Percentiles rank a stretch among this genome's conserved stretches.
Conservation (phyloP, 1,140 invertebrate species). For the Adoxophyes honmai region DNA sequence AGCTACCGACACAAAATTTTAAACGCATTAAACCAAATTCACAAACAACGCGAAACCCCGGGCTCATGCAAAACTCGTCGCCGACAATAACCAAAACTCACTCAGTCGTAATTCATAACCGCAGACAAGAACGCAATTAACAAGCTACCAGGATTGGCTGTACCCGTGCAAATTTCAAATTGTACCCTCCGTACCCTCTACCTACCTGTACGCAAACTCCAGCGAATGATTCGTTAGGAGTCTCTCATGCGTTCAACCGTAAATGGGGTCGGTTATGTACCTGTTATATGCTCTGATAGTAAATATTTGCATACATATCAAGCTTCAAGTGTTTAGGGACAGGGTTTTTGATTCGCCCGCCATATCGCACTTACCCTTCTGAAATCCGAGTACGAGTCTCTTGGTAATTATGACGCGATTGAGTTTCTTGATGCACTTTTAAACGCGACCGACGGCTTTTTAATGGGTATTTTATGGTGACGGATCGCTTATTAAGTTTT, state of each 20-base stretch:
- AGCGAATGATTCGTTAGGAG: constrained; percentile 69
- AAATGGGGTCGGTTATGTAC: constrained; percentile 60
- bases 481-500: constrained; percentile 76
- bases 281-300: constrained; percentile 60
- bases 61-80: constrained; percentile 14
- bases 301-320: constrained; percentile 72
- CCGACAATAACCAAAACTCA: constrained; percentile 17
- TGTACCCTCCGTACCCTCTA: constrained; percentile 28
- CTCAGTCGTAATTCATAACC: constrained; percentile 34
- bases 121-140: constrained; percentile 65
- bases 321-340: constrained; percentile 37
- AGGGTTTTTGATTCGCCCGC: constrained; percentile 37
- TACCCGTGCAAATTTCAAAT: constrained; percentile 55
- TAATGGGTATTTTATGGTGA: constrained; percentile 77
- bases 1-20: no score
- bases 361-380: constrained; percentile 38
- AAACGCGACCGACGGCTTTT: constrained; percentile 74
- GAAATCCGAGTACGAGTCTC: constrained; percentile 70
- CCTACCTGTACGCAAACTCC: neutral
- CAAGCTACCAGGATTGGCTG: constrained; percentile 40
- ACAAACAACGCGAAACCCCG: no score
- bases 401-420: constrained; percentile 75
- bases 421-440: constrained; percentile 76
- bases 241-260: constrained; percentile 63
- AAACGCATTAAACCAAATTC: no score